Conservation (phyloP, 2,888 invertebrate species). For the Gisinianus flammeolus region DNA sequence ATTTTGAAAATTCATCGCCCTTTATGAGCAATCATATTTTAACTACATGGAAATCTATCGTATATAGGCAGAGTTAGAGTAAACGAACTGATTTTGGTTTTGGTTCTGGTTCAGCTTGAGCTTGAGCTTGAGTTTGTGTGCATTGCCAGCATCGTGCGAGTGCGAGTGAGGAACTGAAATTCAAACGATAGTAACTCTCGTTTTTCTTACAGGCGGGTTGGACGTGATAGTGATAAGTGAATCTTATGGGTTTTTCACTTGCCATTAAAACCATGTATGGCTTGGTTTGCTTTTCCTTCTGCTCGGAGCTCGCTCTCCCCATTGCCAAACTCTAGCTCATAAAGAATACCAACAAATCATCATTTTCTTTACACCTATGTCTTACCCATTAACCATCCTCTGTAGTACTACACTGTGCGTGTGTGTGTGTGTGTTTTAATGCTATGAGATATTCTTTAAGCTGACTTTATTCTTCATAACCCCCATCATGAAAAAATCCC, state of each 20-base stretch:
- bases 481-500: background rate
- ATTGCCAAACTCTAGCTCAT: constrained; percentile 37
- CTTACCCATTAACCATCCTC: background rate
- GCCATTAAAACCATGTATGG: constrained; percentile 41
- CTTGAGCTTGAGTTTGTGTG: too few species aligned
- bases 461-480: background rate
- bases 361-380: constrained; percentile 19
- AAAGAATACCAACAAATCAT: constrained; percentile 45
- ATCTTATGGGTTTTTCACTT: constrained; percentile 42
- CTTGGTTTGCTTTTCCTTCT: too few species aligned
- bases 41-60: background rate
- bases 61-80: background rate
- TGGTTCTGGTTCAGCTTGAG: too few species aligned
- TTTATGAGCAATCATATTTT: constrained; percentile 44
- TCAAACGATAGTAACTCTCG: too few species aligned
- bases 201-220: too few species aligned
- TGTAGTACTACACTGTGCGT: background rate
- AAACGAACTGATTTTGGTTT: background rate
- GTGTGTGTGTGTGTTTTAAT: background rate
- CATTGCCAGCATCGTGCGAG: too few species aligned
- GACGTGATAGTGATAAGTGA: constrained; percentile 40
- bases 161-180: too few species aligned
- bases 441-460: too few species aligned
- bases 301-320: constrained; percentile 7
- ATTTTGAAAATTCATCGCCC: constrained; percentile 44